Evolutionary conservation across 2,113 vertebrate genomes (phyloP).

Genomic region (Dasyprocta punctata): DNA sequence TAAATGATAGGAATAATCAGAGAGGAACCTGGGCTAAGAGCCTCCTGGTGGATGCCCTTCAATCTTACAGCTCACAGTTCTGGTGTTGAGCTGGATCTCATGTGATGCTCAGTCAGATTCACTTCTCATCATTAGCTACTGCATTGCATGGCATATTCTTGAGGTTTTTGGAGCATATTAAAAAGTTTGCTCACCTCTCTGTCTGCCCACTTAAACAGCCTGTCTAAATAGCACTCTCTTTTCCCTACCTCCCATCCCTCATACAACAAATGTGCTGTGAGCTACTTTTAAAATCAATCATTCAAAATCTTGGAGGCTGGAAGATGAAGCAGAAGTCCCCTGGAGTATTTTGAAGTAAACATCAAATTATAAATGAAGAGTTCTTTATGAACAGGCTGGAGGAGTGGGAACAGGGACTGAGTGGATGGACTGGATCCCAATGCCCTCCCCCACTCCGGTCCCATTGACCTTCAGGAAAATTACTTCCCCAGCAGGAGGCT

Average conservation of each 20-base stretch:
- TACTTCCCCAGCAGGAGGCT: background rate
- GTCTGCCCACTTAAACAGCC: slow-evolving; percentile 35
- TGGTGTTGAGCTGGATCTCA: background rate
- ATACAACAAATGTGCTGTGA: background rate
- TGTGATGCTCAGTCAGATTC: background rate
- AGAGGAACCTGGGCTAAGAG: background rate
- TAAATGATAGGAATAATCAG: background rate
- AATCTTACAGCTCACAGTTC: background rate
- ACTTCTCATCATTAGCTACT: background rate
- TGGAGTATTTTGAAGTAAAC: slow-evolving; percentile 65
- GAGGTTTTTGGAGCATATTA: background rate
- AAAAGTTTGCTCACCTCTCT: background rate
- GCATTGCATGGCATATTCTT: background rate
- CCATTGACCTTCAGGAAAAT: background rate
- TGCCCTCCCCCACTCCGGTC: no score
- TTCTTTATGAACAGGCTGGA: slow-evolving; percentile 18
- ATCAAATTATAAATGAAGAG: slow-evolving; percentile 60
- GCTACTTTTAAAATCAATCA: slow-evolving; percentile 74
- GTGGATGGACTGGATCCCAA: background rate
- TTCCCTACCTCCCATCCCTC: background rate
- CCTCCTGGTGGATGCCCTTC: background rate
- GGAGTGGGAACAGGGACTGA: background rate
- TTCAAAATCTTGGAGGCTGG: slow-evolving; percentile 52
- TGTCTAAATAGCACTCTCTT: slow-evolving; percentile 43
- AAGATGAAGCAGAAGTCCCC: slow-evolving; percentile 50